Percentiles rank a stretch among this genome's conserved stretches.
Evolutionary conservation across 2,113 vertebrate species (phyloP).

Genomic region (Cyprinodon variegatus): DNA sequence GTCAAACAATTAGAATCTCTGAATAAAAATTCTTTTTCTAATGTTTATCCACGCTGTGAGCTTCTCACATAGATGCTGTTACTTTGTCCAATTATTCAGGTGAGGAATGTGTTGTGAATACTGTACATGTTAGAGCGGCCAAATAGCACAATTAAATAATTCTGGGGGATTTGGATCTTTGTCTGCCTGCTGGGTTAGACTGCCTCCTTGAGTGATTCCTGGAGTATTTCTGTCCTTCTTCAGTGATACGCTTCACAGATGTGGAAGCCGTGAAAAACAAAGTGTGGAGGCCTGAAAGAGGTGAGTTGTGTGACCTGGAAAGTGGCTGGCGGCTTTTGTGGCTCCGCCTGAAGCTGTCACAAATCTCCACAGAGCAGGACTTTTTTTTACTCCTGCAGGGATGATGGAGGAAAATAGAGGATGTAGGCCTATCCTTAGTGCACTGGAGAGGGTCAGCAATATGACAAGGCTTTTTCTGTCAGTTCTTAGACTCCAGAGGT

Average conservation of each 20-base stretch:
- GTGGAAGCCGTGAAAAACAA: slow-evolving; percentile 3
- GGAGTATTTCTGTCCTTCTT: slow-evolving; percentile 13
- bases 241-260: slow-evolving; percentile 32
- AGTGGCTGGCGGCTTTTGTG: slow-evolving; percentile 41
- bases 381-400: slow-evolving; percentile 42
- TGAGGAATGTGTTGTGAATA: slow-evolving; percentile 66
- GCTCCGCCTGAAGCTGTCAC: slow-evolving; percentile 51
- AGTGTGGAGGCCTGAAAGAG: slow-evolving; percentile 40
- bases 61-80: slow-evolving; percentile 44
- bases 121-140: slow-evolving; percentile 65
- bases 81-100: slow-evolving; percentile 70
- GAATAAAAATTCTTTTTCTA: slow-evolving; percentile 34
- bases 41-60: slow-evolving; percentile 61
- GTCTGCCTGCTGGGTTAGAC: slow-evolving; percentile 54
- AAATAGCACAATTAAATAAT: slow-evolving; percentile 67
- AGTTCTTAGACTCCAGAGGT: slow-evolving; percentile 63
- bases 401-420: slow-evolving; percentile 75
- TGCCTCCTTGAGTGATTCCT: slow-evolving; percentile 38
- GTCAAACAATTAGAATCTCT: slow-evolving; percentile 65
- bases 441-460: slow-evolving; percentile 52
- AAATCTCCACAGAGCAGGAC: slow-evolving; percentile 53
- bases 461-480: slow-evolving; percentile 64
- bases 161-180: slow-evolving; percentile 56
- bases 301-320: slow-evolving; percentile 45
- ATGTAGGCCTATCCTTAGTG: slow-evolving; percentile 67